Conservation (phyloP, 2,113 vertebrate species). For the Phocoena phocoena region DNA sequence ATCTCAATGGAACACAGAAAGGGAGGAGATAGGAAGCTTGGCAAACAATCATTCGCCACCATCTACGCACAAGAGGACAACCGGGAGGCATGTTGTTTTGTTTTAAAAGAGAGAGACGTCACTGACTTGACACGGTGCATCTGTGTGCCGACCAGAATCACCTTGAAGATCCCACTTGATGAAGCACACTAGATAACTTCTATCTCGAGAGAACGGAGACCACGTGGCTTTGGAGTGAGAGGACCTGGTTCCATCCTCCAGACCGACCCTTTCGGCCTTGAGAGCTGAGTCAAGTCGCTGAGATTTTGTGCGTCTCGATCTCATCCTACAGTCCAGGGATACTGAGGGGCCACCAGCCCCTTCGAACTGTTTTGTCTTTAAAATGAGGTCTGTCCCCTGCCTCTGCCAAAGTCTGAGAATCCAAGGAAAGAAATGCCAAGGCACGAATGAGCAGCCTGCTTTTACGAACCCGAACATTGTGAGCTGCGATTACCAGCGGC, state of each 20-base stretch:
- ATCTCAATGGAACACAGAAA: conserved; percentile 77
- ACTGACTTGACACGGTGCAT: conserved; percentile 68
- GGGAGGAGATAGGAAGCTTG: conserved; percentile 65
- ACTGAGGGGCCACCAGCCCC: not conserved
- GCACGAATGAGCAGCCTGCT: accelerated
- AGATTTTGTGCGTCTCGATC: not conserved
- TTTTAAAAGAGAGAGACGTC: conserved; percentile 77
- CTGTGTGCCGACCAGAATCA: conserved; percentile 67
- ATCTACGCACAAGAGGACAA: conserved; percentile 76
- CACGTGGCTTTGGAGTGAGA: not conserved
- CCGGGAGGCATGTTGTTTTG: conserved; percentile 66
- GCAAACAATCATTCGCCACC: conserved; percentile 76
- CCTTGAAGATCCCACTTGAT: conserved; percentile 73
- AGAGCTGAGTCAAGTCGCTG: not conserved
- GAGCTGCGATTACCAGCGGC: accelerated
- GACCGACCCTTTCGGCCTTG: not conserved
- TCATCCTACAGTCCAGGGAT: not conserved
- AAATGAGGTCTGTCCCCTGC: not conserved
- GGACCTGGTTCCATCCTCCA: not conserved
- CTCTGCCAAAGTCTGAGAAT: not conserved
- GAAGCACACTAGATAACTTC: not conserved
- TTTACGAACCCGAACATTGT: too few species aligned
- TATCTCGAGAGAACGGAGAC: conserved; percentile 47
- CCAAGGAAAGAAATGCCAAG: not conserved
- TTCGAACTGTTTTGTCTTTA: not conserved